These are phyloP conservation scores for Pitangus sulphuratus DNA, from an alignment of 2,797 vertebrate species.

Conservation along the genomic window DNA sequence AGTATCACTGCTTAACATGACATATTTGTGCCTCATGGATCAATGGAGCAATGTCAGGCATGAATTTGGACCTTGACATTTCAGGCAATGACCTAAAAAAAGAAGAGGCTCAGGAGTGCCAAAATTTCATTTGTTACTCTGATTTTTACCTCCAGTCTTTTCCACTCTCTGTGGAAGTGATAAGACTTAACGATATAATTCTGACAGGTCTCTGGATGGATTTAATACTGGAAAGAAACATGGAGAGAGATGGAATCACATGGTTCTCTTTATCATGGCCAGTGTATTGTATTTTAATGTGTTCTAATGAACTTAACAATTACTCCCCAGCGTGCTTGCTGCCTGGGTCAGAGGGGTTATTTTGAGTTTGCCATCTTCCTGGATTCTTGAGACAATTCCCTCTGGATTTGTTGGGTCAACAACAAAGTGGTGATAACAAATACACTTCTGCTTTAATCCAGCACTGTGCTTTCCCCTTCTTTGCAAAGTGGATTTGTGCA, in stretches of 20 bases:
- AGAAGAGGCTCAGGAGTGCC: conserved; percentile 18
- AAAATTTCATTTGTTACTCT: conserved; percentile 31
- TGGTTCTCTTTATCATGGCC: conserved; percentile 30
- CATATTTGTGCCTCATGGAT: conserved; percentile 35
- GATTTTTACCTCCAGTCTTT: conserved; percentile 46
- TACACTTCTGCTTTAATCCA: background rate
- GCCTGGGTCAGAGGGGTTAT: conserved; percentile 48
- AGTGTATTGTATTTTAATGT: conserved; percentile 60
- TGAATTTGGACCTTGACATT: conserved; percentile 57
- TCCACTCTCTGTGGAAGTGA: conserved; percentile 20
- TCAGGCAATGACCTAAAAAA: conserved; percentile 28
- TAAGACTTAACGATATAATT: conserved; percentile 29
- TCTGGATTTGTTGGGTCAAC: background rate
- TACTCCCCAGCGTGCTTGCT: conserved; percentile 25
- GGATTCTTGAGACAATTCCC: conserved; percentile 36
- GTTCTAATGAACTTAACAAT: conserved; percentile 55
- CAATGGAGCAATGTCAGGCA: background rate
- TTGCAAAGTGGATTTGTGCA: background rate
- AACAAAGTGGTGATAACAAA: background rate
- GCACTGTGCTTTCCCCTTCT: background rate
- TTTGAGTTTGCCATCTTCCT: conserved; percentile 15
- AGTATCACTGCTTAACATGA: background rate
- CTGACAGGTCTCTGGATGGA: conserved; percentile 59
- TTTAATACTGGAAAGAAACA: conserved; percentile 56
- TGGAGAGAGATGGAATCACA: conserved; percentile 39